Evolutionary conservation across 2,797 vertebrate species (phyloP).

Genomic region (Helicolenus hilgendorfi): DNA sequence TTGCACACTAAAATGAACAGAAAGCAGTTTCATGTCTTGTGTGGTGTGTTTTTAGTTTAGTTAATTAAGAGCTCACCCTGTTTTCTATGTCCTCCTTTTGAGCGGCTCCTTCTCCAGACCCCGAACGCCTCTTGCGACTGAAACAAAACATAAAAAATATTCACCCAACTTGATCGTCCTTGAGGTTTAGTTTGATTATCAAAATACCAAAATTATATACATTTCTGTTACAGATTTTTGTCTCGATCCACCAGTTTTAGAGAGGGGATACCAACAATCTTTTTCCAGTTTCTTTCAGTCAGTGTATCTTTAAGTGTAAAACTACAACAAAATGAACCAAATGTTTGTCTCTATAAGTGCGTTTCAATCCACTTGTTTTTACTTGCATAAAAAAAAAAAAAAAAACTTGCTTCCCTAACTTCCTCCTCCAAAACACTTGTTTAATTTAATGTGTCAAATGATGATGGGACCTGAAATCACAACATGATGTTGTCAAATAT

Average conservation of each 20-base stretch:
- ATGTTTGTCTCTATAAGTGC: neutral
- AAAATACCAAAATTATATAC: neutral
- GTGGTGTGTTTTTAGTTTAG: neutral
- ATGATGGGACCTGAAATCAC: neutral
- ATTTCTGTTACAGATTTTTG: neutral
- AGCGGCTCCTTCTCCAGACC: slow-evolving; percentile 76
- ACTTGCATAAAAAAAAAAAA: neutral
- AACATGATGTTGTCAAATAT: neutral
- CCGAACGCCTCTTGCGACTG: slow-evolving; percentile 89
- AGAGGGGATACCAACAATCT: neutral
- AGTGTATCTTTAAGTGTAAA: neutral
- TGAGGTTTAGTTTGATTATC: neutral
- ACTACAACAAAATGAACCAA: neutral
- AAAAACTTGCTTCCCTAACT: neutral
- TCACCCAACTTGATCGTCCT: neutral
- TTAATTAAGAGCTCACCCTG: slow-evolving; percentile 86
- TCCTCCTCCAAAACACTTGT: neutral
- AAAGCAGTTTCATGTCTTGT: neutral
- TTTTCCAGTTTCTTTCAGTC: neutral
- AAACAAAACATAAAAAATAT: slow-evolving; percentile 12
- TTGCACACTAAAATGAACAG: neutral
- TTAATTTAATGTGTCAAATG: neutral
- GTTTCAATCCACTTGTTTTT: neutral
- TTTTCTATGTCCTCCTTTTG: slow-evolving; percentile 92
- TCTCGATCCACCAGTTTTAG: neutral